Evolutionary conservation across 2,113 vertebrate genomes (phyloP), one percentile per base, ranked within the genome.

Genomic region (Nothoprocta perdicaria): DNA sequence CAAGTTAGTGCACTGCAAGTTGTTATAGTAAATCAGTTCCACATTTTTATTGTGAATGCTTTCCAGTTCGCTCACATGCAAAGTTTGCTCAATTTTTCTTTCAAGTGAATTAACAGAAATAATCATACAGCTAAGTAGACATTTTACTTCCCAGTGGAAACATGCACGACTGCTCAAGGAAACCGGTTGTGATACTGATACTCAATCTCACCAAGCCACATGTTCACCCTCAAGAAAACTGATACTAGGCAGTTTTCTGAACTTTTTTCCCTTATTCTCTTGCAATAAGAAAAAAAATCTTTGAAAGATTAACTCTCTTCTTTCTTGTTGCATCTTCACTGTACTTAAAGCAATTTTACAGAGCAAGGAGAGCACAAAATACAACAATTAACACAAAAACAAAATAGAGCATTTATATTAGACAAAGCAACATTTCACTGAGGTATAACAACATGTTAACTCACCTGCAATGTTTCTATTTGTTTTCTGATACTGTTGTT

Each of bases 401-500:
- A 74, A 69, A 68, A 53, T 17, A 52, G 86, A 90, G 88, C 91
- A 86, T 89, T 94, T 93, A 92, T 87, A 92, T 77, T 74, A 97
- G 92, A 96, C 83, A 96, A 96, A 96, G 97, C 95, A 93, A 93
- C 69, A 75, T 94, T 96, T 97, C 79, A 97, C 95, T 88, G 88
- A 95, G 96, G 91, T 95, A 92, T 76, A 92, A 94, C 92, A 92
- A 96, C 78, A 63, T 93, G 83, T 95, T 94, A 95, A 99, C 99
- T 99, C 99, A 99, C 99, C 99, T 99, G 99, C 94, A 99, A 97
- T 35, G 99, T 99, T 98, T 99, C 99, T 99, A 99, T 99, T 99
- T 99, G 99, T 97, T 99, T 99, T 98, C 99, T 99, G 98, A 99
- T 99, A 99, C 99, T 99, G 99, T 99, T 99, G 99, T 99, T 99